Conservation (phyloP, 2,113 vertebrate genomes). For the Gavia stellata region DNA sequence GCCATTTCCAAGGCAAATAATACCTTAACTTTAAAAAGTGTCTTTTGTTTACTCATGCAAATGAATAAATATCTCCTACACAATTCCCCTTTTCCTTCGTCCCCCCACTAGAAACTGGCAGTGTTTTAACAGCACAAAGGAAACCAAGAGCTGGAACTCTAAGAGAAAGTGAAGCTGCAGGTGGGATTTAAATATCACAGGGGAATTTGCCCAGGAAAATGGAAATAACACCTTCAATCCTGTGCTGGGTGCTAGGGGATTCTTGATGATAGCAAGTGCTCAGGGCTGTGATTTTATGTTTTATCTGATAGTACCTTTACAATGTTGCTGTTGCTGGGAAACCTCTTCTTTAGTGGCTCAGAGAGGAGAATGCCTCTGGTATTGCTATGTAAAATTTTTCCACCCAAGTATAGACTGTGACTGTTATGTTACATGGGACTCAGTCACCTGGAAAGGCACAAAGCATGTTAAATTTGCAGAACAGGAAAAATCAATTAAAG, state of each 20-base stretch:
- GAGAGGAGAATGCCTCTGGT: background rate
- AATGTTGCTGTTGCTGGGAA: conserved; percentile 26
- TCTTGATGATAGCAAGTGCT: conserved; percentile 6
- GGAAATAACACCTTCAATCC: conserved; percentile 25
- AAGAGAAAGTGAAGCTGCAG: background rate
- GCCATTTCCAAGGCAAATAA: background rate
- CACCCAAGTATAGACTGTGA: too few species aligned
- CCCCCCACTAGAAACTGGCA: background rate
- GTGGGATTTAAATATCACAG: background rate
- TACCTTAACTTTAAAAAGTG: background rate
- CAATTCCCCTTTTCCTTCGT: background rate
- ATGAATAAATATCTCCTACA: background rate
- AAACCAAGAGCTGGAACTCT: background rate
- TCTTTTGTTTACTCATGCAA: background rate
- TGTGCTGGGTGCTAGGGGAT: background rate
- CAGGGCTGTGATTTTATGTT: conserved; percentile 29
- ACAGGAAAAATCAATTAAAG: background rate
- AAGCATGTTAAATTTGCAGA: background rate
- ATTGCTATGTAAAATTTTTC: background rate
- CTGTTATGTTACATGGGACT: background rate
- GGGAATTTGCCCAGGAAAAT: background rate
- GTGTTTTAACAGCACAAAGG: background rate
- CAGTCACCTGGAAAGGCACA: background rate
- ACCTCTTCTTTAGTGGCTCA: background rate
- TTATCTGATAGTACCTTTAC: conserved; percentile 9